Conservation (phyloP, 2,113 vertebrate species). For the Megalops atlanticus region DNA sequence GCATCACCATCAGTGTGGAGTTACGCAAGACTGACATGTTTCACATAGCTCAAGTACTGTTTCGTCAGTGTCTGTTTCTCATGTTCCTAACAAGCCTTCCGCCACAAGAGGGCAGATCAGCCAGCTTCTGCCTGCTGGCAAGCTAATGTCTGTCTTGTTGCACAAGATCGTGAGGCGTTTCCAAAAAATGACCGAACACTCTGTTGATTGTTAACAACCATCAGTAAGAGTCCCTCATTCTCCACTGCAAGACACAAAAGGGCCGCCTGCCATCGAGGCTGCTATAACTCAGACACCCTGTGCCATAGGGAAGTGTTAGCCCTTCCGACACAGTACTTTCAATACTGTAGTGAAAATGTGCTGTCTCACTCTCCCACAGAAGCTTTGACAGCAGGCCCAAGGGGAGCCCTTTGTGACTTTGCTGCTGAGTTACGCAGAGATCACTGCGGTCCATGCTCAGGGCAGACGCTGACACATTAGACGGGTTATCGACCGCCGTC, state of each 20-base stretch:
- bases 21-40: no score
- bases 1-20: no score
- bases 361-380: no score
- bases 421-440: not conserved
- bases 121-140: not conserved
- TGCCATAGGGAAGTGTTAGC: no score
- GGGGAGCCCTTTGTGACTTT: not conserved
- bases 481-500: constrained; percentile 27
- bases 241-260: not conserved
- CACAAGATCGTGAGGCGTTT: not conserved
- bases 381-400: not conserved
- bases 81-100: not conserved
- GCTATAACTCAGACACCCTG: no score
- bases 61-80: not conserved
- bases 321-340: no score
- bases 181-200: not conserved
- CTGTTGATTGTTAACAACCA: not conserved
- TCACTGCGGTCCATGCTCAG: not conserved
- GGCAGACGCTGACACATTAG: constrained; percentile 27
- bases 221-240: no score
- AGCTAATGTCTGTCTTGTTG: not conserved
- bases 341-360: not conserved
- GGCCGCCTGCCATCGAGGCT: not conserved
- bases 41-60: no score
- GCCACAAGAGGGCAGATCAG: constrained; percentile 37